Base-by-base conservation (phyloP, 1,140 invertebrate genomes). In the Cotesia vestalis region DNA sequence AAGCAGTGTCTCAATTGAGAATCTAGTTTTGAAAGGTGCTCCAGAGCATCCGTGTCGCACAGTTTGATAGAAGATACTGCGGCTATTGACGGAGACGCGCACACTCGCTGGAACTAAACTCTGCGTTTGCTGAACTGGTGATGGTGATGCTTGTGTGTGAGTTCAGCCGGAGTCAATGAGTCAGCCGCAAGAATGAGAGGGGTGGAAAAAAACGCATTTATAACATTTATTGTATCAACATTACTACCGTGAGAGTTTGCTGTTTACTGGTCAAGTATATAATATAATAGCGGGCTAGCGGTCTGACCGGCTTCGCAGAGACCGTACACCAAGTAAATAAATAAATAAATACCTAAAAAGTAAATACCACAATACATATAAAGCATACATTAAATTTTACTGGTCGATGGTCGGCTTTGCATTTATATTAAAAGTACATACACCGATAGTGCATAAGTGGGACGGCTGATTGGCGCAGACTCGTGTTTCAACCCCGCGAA, bases 1-100 rank as follows among this genome's bases (percentile, higher is more conserved):
- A 46, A 46, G 6, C 5, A 11, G 40, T 46, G 40, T 27, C 27
- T 27, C 27, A 46, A 46, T 46, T 46, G 40, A 8, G 35, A 27
- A 27, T 27, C 27, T 27, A 27, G 27, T 27, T 3, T 27, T 27
- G 27, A 4, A 34, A 66, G 61, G 14, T 40, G 38, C 55, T 70
- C 61, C 38, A 69, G 61, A 70, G 55, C 68, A 69, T 70, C 72
- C 52, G 72, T 36, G 66, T 73, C 53, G 53, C 36, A 36, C 62
- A 20, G 17, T 73, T 60, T 73, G 64, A 75, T 69, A 63, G 59
- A 63, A 55, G 64, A 60, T 71, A 71, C 73, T 71, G 66, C 53
- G 71, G 40, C 40, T 61, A 52, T 27, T 34, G 53, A 60, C 20
- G 14, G 20, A 66, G 34, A 40, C 68, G 68, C 72, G 69, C 67